Percentiles rank a stretch among this genome's conserved stretches.
phyloP scores from a whole-genome alignment of 2,888 invertebrate species.

The Aleiodes alternator region DNA sequence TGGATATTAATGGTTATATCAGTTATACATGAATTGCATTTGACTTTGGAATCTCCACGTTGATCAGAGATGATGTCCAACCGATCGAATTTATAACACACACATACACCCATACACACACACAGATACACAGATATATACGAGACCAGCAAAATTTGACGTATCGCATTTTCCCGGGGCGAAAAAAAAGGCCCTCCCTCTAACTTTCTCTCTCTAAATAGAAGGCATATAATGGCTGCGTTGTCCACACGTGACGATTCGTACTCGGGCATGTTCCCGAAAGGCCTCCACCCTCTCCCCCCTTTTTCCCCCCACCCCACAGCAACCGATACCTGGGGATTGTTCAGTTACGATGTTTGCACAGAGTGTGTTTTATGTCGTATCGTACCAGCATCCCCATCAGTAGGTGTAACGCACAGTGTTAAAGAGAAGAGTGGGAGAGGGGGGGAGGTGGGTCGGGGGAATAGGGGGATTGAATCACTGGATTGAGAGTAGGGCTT shows the following conservation, averaged over 20 bases:
- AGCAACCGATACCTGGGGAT: conserved; percentile 43
- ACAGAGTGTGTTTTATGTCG: conserved; percentile 59
- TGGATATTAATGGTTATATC: background rate
- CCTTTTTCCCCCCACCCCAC: background rate
- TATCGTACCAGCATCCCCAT: conserved; percentile 36
- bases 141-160: conserved; percentile 59
- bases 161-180: conserved; percentile 53
- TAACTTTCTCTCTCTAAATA: background rate
- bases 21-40: background rate
- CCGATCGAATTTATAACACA: conserved; percentile 63
- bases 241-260: conserved; percentile 39
- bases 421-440: conserved; percentile 12
- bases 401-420: conserved; percentile 8
- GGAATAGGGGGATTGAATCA: background rate
- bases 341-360: conserved; percentile 58
- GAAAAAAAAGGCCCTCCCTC: conserved; percentile 21
- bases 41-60: conserved; percentile 4
- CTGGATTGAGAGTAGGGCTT: conserved; percentile 27
- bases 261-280: conserved; percentile 23
- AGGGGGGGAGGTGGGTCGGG: background rate
- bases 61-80: conserved; percentile 40
- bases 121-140: conserved; percentile 45
- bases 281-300: conserved; percentile 17
- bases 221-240: conserved; percentile 38
- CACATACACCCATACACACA: no score